phyloP scores from a whole-genome alignment of 2,888 invertebrate species.

The Sphaerolaimus hirsutus region DNA sequence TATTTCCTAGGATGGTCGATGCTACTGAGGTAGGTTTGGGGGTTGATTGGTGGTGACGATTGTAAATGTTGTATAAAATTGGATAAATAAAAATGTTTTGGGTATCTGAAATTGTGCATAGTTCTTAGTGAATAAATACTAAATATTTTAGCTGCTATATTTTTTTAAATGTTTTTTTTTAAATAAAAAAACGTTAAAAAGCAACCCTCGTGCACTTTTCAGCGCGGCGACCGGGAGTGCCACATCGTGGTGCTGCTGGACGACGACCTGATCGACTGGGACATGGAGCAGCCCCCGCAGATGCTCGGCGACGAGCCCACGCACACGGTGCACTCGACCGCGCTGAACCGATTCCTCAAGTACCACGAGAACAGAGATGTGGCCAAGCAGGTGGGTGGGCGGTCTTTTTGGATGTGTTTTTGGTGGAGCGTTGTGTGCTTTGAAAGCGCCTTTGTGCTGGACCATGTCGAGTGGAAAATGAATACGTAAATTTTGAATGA shows the following conservation, averaged over 20 bases:
- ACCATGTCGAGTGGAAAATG: too few species aligned
- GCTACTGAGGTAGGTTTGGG: slow-evolving; percentile 30
- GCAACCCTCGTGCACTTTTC: neutral
- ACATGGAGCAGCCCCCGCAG: slow-evolving; percentile 92
- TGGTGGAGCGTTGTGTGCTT: too few species aligned
- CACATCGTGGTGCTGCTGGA: slow-evolving; percentile 84
- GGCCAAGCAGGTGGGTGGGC: slow-evolving; percentile 49
- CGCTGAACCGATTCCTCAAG: slow-evolving; percentile 89
- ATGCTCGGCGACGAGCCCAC: slow-evolving; percentile 91
- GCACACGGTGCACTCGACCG: slow-evolving; percentile 79
- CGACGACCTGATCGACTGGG: slow-evolving; percentile 90
- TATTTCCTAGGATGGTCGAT: slow-evolving; percentile 79
- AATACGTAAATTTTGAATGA: too few species aligned
- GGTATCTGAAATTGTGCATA: too few species aligned
- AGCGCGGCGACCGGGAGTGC: slow-evolving; percentile 85
- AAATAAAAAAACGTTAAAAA: neutral
- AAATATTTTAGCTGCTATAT: neutral
- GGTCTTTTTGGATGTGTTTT: neutral
- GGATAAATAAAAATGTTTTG: too few species aligned
- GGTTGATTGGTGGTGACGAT: neutral
- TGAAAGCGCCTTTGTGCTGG: too few species aligned
- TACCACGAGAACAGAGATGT: slow-evolving; percentile 98
- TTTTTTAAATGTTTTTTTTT: neutral
- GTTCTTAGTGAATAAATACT: too few species aligned
- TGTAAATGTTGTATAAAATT: neutral